These are phyloP conservation scores for Sisyra nigra DNA, from an alignment of 2,888 invertebrate species.

Conservation along the genomic window DNA sequence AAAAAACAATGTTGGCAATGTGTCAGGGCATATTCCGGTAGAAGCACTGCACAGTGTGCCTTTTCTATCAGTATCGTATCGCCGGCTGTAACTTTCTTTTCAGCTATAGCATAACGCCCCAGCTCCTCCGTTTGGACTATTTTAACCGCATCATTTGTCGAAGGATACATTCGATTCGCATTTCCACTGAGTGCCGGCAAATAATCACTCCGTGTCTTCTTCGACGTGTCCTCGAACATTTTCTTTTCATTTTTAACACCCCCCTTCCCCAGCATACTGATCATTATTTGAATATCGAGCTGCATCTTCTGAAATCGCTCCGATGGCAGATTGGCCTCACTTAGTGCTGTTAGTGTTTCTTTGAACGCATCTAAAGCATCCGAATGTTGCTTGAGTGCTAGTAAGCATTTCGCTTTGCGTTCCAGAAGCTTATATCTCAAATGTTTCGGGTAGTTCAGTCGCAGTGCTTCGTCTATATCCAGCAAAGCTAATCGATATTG, in stretches of 20 bases:
- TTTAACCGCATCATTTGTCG: constrained; percentile 44
- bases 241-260: constrained; percentile 9
- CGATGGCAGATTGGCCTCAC: constrained; percentile 43
- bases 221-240: constrained; percentile 15
- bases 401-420: constrained; percentile 52
- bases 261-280: constrained; percentile 42
- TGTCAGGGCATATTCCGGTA: constrained; percentile 45
- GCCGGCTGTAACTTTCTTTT: constrained; percentile 50
- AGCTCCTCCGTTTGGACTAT: constrained; percentile 41
- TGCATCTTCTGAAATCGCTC: constrained; percentile 40
- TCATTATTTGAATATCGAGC: constrained; percentile 52
- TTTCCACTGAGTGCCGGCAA: constrained; percentile 18
- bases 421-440: constrained; percentile 61
- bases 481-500: constrained; percentile 47
- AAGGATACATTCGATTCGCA: constrained; percentile 27
- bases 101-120: constrained; percentile 61
- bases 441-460: constrained; percentile 51
- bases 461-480: constrained; percentile 52
- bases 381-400: constrained; percentile 47
- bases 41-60: constrained; percentile 52
- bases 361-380: constrained; percentile 49
- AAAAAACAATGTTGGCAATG: constrained; percentile 60
- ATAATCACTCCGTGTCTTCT: constrained; percentile 17
- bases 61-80: constrained; percentile 56
- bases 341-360: constrained; percentile 47